These are phyloP conservation scores for Cephus pulcher DNA, from an alignment of 2,888 invertebrate species.

Conservation along the genomic window DNA sequence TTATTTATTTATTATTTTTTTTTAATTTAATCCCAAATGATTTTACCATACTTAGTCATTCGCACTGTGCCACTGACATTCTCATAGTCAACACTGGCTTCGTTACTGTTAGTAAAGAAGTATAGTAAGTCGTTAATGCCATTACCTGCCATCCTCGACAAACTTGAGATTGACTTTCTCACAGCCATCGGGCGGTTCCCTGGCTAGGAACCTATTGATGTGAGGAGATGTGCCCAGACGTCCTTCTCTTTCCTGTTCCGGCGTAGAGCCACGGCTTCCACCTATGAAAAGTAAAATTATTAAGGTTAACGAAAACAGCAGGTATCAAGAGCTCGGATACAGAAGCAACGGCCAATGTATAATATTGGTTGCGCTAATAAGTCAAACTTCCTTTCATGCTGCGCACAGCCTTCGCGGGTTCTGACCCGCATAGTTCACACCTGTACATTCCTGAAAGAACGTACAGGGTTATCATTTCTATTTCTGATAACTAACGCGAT, in stretches of 20 bases:
- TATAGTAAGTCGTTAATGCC: background rate
- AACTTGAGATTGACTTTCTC: constrained; percentile 83
- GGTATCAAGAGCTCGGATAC: no score
- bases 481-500: no score
- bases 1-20: no score
- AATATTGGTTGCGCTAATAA: no score
- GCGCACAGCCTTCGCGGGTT: no score
- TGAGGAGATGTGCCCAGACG: constrained; percentile 83
- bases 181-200: constrained; percentile 92
- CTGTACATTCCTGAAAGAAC: no score
- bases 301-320: no score
- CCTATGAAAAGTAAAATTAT: constrained; percentile 66
- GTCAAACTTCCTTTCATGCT: no score
- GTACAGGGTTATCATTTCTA: no score
- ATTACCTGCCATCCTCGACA: constrained; percentile 71
- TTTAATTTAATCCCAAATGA: no score
- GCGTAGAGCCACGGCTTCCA: constrained; percentile 81
- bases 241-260: constrained; percentile 78
- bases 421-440: no score
- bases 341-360: no score
- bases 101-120: background rate
- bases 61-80: background rate
- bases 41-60: background rate
- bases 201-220: constrained; percentile 85
- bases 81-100: background rate